Conservation (phyloP, 1,140 invertebrate genomes). For the Glossosoma conforme region DNA sequence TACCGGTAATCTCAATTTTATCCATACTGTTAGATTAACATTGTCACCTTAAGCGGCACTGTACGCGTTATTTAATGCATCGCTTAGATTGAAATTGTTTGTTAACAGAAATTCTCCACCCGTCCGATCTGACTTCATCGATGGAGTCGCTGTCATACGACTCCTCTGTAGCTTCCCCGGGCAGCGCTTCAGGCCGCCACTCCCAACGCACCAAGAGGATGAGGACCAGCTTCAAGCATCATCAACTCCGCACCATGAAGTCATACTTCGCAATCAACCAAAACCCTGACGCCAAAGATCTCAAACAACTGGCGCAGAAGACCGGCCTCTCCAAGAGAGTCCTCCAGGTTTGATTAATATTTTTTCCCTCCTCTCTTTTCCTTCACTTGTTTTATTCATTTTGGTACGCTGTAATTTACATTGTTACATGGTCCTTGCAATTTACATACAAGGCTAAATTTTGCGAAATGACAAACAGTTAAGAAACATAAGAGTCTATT, state of each 20-base stretch:
- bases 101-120: constrained; percentile 64
- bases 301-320: constrained; percentile 92
- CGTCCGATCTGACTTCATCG: constrained; percentile 66
- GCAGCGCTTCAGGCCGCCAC: constrained; percentile 53
- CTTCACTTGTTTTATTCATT: too few species aligned
- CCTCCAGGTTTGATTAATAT: constrained; percentile 68
- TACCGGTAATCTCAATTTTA: too few species aligned
- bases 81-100: too few species aligned
- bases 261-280: constrained; percentile 95
- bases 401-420: too few species aligned
- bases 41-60: too few species aligned
- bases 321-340: constrained; percentile 95
- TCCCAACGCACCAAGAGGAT: constrained; percentile 77
- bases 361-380: neutral
- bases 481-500: too few species aligned
- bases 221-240: constrained; percentile 95
- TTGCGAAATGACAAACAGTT: too few species aligned
- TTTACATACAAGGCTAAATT: too few species aligned
- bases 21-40: too few species aligned
- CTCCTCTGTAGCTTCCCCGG: constrained; percentile 66
- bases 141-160: constrained; percentile 74
- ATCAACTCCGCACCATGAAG: constrained; percentile 96
- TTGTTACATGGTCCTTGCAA: too few species aligned
- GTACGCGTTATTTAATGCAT: too few species aligned
- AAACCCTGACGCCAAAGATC: constrained; percentile 94